These are phyloP conservation scores for Drosophila repleta DNA, from an alignment of 1,140 invertebrate genomes.

Conservation along the genomic window DNA sequence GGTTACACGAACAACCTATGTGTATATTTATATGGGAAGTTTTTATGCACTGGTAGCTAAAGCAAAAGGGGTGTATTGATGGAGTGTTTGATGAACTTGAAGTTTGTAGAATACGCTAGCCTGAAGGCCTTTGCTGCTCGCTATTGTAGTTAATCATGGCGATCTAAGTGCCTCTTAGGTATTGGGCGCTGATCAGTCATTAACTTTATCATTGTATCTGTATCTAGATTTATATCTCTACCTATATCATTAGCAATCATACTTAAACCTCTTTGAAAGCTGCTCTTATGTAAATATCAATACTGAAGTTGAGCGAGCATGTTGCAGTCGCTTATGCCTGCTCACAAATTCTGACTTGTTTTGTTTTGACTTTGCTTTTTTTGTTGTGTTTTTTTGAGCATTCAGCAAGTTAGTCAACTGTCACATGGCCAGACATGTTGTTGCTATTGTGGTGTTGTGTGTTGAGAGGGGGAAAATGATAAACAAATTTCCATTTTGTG, in stretches of 20 bases:
- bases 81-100: constrained; percentile 35
- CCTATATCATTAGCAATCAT: too few species aligned
- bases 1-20: constrained; percentile 17
- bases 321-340: not conserved
- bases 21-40: not conserved
- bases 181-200: too few species aligned
- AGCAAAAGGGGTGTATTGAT: not conserved
- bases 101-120: too few species aligned
- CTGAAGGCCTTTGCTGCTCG: too few species aligned
- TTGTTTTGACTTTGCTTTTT: constrained; percentile 18
- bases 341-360: constrained; percentile 9
- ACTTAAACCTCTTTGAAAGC: too few species aligned
- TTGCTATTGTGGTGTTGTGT: constrained; percentile 32
- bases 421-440: constrained; percentile 55
- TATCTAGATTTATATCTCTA: too few species aligned
- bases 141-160: too few species aligned
- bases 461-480: constrained; percentile 45
- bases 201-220: too few species aligned
- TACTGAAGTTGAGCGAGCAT: not conserved
- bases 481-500: constrained; percentile 70
- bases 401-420: constrained; percentile 77
- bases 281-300: too few species aligned
- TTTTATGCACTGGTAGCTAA: not conserved
- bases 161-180: too few species aligned
- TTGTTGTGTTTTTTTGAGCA: constrained; percentile 36